Evolutionary conservation across 1,140 invertebrate genomes (phyloP), one percentile per base, ranked within the genome.

Genomic region (Anoplophora glabripennis): DNA sequence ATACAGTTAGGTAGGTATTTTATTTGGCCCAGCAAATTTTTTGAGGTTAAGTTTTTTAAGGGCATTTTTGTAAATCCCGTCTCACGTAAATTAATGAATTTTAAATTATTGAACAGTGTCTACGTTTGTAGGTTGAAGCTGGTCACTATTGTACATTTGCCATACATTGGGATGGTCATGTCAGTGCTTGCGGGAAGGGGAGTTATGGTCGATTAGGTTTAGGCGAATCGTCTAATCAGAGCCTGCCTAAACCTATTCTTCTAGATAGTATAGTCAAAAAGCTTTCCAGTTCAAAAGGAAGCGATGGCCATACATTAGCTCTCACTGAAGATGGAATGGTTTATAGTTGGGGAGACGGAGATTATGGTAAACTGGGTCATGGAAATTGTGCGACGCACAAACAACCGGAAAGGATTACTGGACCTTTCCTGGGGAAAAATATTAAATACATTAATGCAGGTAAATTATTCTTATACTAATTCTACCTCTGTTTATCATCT

Each of bases 301-400:
- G 93, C 0, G 94, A 96, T 76, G 94, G 93, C 0, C 94, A 97
- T 75, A 97, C 94, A 0, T 78, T 98, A 7, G 96, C 94, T 72
- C 90, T 97, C 34, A 96, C 94, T 0, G 91, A 93, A 54, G 91
- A 95, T 71, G 93, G 94, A 65, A 90, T 87, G 67, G 93, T 97
- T 0, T 96, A 93, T 90, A 94, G 92, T 33, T 98, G 93, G 94
- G 94, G 95, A 10, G 94, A 97, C 74, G 94, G 94, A 1, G 94
- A 98, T 76, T 98, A 98, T 73, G 95, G 95, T 4, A 98, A 98
- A 82, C 78, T 98, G 21, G 93, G 92, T 68, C 81, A 83, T 73
- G 81, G 80, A 10, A 81, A 80, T 64, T 78, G 74, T 41, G 66
- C 78, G 11, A 86, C 84, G 1, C 82, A 85, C 51, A 83, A 83